Percentiles rank a stretch among this genome's conserved stretches.
Evolutionary conservation across 2,888 invertebrate genomes (phyloP).

Genomic region (Zeuzera pyrina): DNA sequence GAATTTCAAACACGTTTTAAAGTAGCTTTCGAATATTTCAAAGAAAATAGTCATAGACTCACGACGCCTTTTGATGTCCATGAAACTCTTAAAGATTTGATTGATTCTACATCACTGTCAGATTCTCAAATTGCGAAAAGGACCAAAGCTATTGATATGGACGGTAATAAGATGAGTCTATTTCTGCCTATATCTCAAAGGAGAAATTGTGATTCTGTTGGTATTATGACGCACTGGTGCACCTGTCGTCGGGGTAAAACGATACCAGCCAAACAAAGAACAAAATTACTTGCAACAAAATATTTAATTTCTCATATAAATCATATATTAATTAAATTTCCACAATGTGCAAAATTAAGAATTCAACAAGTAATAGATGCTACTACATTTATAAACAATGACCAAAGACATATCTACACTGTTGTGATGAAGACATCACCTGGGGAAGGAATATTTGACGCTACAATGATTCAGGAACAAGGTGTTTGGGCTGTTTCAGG

Average conservation of each 20-base stretch:
- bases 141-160: not conserved
- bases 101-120: slow-evolving; percentile 76
- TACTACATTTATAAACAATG: not conserved
- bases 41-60: slow-evolving; percentile 75
- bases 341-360: not conserved
- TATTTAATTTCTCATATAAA: not conserved
- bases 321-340: not conserved
- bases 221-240: slow-evolving; percentile 82
- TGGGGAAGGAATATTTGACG: not conserved
- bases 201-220: slow-evolving; percentile 79
- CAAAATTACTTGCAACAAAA: not conserved
- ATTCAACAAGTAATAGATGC: not conserved
- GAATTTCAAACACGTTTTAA: slow-evolving; percentile 77
- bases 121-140: not conserved
- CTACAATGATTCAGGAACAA: not conserved
- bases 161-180: slow-evolving; percentile 56
- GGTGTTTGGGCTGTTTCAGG: slow-evolving; percentile 44
- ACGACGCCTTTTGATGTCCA: slow-evolving; percentile 84
- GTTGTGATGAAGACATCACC: slow-evolving; percentile 32
- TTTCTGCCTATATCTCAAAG: slow-evolving; percentile 75
- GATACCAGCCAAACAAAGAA: not conserved
- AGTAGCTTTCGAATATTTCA: slow-evolving; percentile 73
- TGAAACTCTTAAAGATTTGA: slow-evolving; percentile 80
- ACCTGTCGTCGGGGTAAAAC: slow-evolving; percentile 61
- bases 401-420: slow-evolving; percentile 34